These are phyloP conservation scores for Phenganax subtilis DNA, from an alignment of 92 coral and sea anemone species.

Conservation along the genomic window DNA sequence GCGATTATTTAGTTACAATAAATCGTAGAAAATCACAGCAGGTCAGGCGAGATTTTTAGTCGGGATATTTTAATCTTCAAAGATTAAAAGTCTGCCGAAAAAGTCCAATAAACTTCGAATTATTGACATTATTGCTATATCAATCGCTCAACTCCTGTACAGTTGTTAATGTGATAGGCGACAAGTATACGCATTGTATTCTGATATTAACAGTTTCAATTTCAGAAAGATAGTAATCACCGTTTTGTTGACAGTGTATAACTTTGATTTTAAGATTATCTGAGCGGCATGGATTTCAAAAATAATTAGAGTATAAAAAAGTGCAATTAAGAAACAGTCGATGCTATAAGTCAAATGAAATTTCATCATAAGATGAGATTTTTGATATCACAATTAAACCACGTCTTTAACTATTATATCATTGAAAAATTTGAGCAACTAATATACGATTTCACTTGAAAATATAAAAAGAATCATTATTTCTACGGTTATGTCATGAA, in stretches of 20 bases:
- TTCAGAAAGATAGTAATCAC: neutral
- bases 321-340: neutral
- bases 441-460: too few relatives aligned
- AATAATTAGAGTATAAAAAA: neutral
- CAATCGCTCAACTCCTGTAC: neutral
- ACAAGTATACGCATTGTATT: neutral
- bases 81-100: conserved; percentile 16
- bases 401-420: too few relatives aligned
- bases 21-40: conserved; percentile 8
- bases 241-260: neutral
- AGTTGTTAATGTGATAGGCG: neutral
- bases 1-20: neutral
- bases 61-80: neutral
- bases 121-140: neutral
- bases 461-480: too few relatives aligned
- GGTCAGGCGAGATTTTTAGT: neutral
- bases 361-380: too few relatives aligned
- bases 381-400: too few relatives aligned
- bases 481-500: too few relatives aligned
- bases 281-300: neutral
- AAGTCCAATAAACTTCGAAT: conserved; percentile 5
- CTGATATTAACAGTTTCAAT: conserved; percentile 7
- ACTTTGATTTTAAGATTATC: conserved; percentile 10
- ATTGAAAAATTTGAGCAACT: too few relatives aligned
- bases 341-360: neutral